Percentiles rank a stretch among this genome's conserved stretches.
Conservation (phyloP, 2,888 invertebrate genomes). For the Eupsilia transversa region DNA sequence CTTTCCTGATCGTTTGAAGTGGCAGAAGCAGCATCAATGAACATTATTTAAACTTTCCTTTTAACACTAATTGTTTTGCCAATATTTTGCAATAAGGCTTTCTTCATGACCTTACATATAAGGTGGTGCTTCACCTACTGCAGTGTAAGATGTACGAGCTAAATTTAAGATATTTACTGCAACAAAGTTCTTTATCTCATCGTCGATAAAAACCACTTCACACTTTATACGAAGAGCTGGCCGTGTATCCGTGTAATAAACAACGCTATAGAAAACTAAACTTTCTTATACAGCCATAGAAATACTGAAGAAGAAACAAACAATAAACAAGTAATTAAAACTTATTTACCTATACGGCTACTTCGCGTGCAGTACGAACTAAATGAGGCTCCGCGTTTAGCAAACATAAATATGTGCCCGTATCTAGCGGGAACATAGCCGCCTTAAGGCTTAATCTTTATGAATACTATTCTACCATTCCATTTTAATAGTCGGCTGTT, state of each 20-base stretch:
- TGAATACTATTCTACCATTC: conserved; percentile 61
- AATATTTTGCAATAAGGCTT: neutral
- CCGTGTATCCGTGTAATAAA: conserved; percentile 51
- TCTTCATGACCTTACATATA: neutral
- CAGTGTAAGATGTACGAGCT: neutral
- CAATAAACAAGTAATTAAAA: conserved; percentile 82
- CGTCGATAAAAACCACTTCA: conserved; percentile 29
- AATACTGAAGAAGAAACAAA: conserved; percentile 73
- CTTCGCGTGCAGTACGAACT: conserved; percentile 79
- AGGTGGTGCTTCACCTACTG: conserved; percentile 3
- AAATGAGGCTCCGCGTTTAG: conserved; percentile 75
- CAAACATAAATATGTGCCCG: conserved; percentile 76
- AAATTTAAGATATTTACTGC: conserved; percentile 14
- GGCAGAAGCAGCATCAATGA: neutral
- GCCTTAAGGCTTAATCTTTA: conserved; percentile 70
- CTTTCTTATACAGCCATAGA: conserved; percentile 66
- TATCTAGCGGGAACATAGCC: conserved; percentile 67
- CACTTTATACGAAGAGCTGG: conserved; percentile 14
- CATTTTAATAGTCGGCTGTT: conserved; percentile 58
- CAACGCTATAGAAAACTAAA: conserved; percentile 53
- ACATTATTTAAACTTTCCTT: neutral
- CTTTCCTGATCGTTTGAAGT: conserved; percentile 19
- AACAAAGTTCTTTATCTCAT: conserved; percentile 30
- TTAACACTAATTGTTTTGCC: neutral
- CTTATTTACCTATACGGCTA: conserved; percentile 79